phyloP scores from a whole-genome alignment of 2,888 invertebrate species.

The Dasysyrphus tricinctus region DNA sequence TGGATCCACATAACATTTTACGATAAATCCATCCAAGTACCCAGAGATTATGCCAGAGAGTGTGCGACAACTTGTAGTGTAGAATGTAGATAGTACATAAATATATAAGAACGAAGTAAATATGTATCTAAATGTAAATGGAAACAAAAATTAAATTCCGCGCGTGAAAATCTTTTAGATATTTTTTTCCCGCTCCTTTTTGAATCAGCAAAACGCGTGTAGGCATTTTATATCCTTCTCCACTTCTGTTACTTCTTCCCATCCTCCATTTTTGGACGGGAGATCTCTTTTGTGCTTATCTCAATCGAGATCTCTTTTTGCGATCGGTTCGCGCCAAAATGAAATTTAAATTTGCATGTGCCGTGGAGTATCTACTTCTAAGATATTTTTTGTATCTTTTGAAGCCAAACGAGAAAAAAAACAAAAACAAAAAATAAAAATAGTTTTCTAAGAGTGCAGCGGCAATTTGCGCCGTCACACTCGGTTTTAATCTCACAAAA shows the following conservation, averaged over 20 bases:
- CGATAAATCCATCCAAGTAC: slow-evolving; percentile 39
- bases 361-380: not conserved
- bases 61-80: slow-evolving; percentile 43
- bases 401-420: slow-evolving; percentile 2
- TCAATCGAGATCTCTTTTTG: slow-evolving; percentile 62
- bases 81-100: slow-evolving; percentile 35
- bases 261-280: slow-evolving; percentile 23
- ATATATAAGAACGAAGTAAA: slow-evolving; percentile 38
- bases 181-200: slow-evolving; percentile 49
- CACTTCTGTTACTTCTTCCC: slow-evolving; percentile 21
- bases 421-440: not conserved
- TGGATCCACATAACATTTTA: slow-evolving; percentile 22
- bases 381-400: slow-evolving; percentile 28
- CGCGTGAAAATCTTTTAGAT: slow-evolving; percentile 39
- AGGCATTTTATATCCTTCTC: slow-evolving; percentile 46
- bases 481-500: slow-evolving; percentile 69
- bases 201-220: slow-evolving; percentile 45
- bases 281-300: slow-evolving; percentile 46
- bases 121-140: not conserved
- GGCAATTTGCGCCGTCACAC: slow-evolving; percentile 72
- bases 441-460: slow-evolving; percentile 47
- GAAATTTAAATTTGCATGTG: slow-evolving; percentile 71
- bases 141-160: slow-evolving; percentile 39
- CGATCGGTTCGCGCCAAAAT: slow-evolving; percentile 71
- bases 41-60: not conserved